These are phyloP conservation scores for Villa cingulata DNA, from an alignment of 2,888 invertebrate species.

Conservation along the genomic window DNA sequence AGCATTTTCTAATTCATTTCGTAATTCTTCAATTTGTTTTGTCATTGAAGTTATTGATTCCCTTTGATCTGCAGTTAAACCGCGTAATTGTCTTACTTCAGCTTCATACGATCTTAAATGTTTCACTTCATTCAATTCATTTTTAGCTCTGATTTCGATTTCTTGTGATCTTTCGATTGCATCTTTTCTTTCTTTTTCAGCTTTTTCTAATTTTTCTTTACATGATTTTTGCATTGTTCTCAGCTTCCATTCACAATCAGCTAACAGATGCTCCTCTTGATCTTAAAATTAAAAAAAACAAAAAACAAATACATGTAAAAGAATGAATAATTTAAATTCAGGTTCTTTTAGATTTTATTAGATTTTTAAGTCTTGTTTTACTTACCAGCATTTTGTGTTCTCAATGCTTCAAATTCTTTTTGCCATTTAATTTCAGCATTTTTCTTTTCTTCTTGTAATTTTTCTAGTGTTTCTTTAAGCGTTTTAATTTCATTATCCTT, in stretches of 20 bases:
- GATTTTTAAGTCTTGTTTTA: not conserved
- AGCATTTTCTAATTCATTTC: slow-evolving; percentile 38
- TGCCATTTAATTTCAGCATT: slow-evolving; percentile 46
- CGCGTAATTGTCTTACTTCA: slow-evolving; percentile 43
- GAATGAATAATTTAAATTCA: not conserved
- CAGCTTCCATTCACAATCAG: slow-evolving; percentile 76
- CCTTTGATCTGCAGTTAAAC: slow-evolving; percentile 43
- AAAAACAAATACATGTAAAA: no score
- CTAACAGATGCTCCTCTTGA: slow-evolving; percentile 57
- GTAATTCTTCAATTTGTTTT: slow-evolving; percentile 42
- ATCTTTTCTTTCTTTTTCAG: slow-evolving; percentile 44
- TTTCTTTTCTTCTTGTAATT: slow-evolving; percentile 43
- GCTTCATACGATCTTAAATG: slow-evolving; percentile 42
- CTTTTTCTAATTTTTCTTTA: slow-evolving; percentile 47
- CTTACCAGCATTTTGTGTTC: slow-evolving; percentile 44
- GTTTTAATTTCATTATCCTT: slow-evolving; percentile 41
- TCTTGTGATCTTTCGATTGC: slow-evolving; percentile 34
- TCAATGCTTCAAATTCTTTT: slow-evolving; percentile 47
- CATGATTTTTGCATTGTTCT: slow-evolving; percentile 59
- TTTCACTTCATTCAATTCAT: slow-evolving; percentile 32
- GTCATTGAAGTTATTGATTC: slow-evolving; percentile 39
- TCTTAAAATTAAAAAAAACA: slow-evolving; percentile 23
- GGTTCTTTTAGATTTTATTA: not conserved
- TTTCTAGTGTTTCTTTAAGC: slow-evolving; percentile 42
- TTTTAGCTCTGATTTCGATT: slow-evolving; percentile 23